A percentile compares a stretch with the other conserved stretches of the same genome.
Evolutionary conservation across 2,113 vertebrate genomes (phyloP).

Genomic region (Phodopus roborovskii): DNA sequence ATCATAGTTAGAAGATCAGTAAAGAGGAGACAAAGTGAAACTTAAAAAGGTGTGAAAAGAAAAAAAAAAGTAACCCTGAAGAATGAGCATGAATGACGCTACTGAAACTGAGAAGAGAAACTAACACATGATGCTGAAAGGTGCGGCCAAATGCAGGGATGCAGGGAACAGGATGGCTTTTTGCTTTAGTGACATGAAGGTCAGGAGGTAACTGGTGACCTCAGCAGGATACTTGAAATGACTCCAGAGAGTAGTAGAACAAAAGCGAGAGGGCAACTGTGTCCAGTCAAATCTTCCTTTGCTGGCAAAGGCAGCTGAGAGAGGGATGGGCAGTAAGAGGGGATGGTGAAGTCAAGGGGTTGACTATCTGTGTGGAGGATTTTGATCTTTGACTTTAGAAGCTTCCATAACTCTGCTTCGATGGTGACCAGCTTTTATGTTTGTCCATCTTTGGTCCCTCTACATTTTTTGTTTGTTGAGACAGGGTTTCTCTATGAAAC

Average conservation of each 20-base stretch:
- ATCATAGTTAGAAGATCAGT: conserved; percentile 31
- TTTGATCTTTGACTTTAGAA: conserved; percentile 3
- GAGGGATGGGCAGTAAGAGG: not conserved
- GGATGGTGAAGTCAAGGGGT: not conserved
- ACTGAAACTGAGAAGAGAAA: conserved; percentile 68
- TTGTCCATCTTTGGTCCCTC: not conserved
- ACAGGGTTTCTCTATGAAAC: no score
- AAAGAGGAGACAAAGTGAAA: conserved; percentile 46
- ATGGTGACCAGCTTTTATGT: not conserved
- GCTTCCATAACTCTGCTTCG: not conserved
- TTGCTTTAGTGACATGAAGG: not conserved
- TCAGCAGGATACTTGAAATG: not conserved
- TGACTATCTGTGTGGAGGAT: not conserved
- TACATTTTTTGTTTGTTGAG: no score
- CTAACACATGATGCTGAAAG: not conserved
- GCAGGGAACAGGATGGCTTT: conserved; percentile 16
- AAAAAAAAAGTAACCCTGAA: not conserved
- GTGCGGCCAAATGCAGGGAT: not conserved
- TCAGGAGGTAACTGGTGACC: not conserved
- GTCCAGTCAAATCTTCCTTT: conserved; percentile 6
- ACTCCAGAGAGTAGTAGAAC: not conserved
- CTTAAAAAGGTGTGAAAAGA: conserved; percentile 15
- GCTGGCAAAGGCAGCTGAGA: not conserved
- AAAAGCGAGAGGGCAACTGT: not conserved
- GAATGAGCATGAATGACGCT: not conserved